Base-by-base conservation (phyloP, 2,888 invertebrate genomes). In the Itoplectis maculator region DNA sequence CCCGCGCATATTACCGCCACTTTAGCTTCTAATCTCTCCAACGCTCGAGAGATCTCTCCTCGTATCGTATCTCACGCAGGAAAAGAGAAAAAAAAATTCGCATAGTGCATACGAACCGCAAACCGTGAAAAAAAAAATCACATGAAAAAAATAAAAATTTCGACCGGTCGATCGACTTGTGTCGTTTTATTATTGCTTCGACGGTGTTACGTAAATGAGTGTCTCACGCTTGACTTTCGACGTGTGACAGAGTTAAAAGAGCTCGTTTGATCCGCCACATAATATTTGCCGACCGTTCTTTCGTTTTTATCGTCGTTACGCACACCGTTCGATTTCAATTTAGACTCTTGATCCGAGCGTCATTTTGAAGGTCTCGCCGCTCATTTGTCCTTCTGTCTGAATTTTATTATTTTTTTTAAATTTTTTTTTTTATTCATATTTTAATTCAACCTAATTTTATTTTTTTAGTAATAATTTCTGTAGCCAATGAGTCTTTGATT, bases 11-110 rank as follows among this genome's bases (percentile, higher is more conserved):
- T 79, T 72, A 73, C 37, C 72, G 80, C 65, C 82, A 76, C 75
- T 78, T 80, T 78, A 63, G 35, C 68, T 81, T 84, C 61, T 65
- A 82, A 84, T 82, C 82, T 75, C 42, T 29, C 63, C 56, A 35
- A 59, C 13, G 35, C 35, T 35, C 15, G 15, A 35, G 35, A 35
- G 15, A 35, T 29, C 35, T 35, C n/a, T n/a, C 35, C 15, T 59
- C 56, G 6, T 54, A 13, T 56, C 56, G 23, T 56, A 68, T 35
- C 29, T 4, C 29, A 68, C 51, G n/a, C 54, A 68, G 0, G 4
- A 15, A 51, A 9, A n/a, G 11, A 20, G 8, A 15, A 68, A 54
- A 66, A 18, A 74, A n/a, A 29, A 29, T 2, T 29, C 29, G 29
- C 29, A 61, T 40, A 61, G 4, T 18, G 35, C 0, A 35, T 35